Percentiles rank a stretch among this genome's conserved stretches.
Conservation (phyloP, 2,888 invertebrate species). For the Pterostichus niger region DNA sequence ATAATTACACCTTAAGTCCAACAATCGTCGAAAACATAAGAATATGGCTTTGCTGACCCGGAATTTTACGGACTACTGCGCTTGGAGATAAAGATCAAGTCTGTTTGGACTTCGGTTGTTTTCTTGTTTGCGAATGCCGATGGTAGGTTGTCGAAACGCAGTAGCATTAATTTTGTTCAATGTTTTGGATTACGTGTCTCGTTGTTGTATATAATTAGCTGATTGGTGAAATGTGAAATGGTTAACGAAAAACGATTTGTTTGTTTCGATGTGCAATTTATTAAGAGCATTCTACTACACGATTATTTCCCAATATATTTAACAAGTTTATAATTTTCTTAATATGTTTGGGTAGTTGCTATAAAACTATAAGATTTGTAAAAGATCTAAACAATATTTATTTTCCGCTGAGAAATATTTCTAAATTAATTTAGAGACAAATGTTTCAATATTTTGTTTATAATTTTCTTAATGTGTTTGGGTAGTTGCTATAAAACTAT, state of each 20-base stretch:
- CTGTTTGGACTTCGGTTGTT: not conserved
- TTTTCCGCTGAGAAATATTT: no score
- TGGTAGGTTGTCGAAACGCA: no score
- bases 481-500: no score
- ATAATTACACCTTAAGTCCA: conserved; percentile 14
- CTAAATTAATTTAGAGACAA: no score
- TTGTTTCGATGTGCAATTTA: not conserved
- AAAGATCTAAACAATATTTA: no score
- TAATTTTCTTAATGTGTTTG: no score
- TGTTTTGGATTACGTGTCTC: not conserved
- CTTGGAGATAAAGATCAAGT: not conserved
- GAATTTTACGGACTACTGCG: conserved; percentile 14
- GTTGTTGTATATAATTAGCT: not conserved
- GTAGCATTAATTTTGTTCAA: not conserved
- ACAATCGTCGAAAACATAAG: conserved; percentile 17
- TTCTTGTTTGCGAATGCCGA: not conserved
- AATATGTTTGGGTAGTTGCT: no score
- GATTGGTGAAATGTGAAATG: conserved; percentile 5
- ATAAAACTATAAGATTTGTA: no score
- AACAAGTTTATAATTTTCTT: no score
- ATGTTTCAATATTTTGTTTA: no score
- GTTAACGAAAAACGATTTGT: conserved; percentile 4
- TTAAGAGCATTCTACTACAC: not conserved
- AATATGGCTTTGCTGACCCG: conserved; percentile 18
- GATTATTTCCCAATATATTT: no score